These are phyloP conservation scores for Glossosoma conforme DNA, from an alignment of 1,140 invertebrate species.

Conservation along the genomic window DNA sequence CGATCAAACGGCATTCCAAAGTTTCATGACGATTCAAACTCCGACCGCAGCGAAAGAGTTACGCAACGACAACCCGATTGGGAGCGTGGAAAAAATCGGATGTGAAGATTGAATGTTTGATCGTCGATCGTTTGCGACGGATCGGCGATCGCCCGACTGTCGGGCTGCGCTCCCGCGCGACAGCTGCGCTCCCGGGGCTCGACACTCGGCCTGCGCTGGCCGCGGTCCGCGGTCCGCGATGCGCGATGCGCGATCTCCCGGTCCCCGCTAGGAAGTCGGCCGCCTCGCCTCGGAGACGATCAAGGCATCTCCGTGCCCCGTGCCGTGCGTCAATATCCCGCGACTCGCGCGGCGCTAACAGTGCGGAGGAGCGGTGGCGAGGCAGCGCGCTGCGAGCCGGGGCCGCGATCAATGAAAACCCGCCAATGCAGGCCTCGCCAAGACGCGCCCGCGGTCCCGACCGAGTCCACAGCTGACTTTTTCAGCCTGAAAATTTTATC, in stretches of 20 bases:
- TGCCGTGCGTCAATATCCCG: too few relatives aligned
- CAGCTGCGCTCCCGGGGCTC: neutral
- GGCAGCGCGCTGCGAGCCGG: neutral
- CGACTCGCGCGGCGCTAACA: slow-evolving; percentile 7
- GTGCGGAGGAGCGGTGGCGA: neutral
- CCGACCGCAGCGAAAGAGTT: too few relatives aligned
- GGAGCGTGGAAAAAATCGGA: too few relatives aligned
- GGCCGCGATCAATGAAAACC: slow-evolving; percentile 21
- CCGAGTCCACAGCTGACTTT: neutral
- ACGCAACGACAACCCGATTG: too few relatives aligned
- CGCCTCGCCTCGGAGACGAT: slow-evolving; percentile 7
- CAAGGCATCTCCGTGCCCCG: slow-evolving; percentile 16
- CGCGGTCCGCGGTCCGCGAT: neutral
- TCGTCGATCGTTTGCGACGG: neutral
- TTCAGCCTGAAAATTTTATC: neutral
- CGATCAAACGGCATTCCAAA: too few relatives aligned
- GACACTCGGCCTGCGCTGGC: neutral
- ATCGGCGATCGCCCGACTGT: neutral
- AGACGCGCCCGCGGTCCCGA: neutral
- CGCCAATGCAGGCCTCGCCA: slow-evolving; percentile 12
- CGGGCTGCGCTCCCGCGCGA: neutral
- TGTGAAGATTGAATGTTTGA: too few relatives aligned
- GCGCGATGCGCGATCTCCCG: neutral
- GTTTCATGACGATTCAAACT: too few relatives aligned
- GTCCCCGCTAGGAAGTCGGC: neutral